These are phyloP conservation scores for Notocelia uddmanniana DNA, from an alignment of 2,888 invertebrate species.

Conservation along the genomic window DNA sequence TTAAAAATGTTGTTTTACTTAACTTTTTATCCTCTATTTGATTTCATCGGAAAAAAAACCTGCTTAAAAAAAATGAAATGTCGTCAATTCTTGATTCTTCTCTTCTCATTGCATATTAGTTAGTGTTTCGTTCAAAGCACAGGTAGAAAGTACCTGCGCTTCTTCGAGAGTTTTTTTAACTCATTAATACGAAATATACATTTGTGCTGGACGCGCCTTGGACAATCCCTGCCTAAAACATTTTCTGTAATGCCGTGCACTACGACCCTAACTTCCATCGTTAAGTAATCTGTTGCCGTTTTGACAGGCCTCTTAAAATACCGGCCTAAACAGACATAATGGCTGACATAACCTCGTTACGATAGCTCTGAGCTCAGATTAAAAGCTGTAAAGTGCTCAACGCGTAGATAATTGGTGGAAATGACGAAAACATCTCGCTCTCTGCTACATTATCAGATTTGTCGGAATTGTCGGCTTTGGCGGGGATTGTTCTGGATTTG, in stretches of 20 bases:
- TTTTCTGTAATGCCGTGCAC: not conserved
- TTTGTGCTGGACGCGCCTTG: too few relatives aligned
- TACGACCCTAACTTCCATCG: conserved; percentile 14
- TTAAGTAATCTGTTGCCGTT: conserved; percentile 39
- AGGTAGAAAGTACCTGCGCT: too few relatives aligned
- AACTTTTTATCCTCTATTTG: too few relatives aligned
- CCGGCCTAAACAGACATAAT: conserved; percentile 65
- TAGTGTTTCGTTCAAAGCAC: too few relatives aligned
- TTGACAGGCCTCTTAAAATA: conserved; percentile 50
- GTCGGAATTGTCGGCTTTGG: conserved; percentile 22
- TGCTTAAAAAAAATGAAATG: too few relatives aligned
- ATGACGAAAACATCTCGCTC: conserved; percentile 23
- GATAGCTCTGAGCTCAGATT: conserved; percentile 28
- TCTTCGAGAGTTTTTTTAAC: too few relatives aligned
- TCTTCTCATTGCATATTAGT: too few relatives aligned
- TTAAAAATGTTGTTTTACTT: too few relatives aligned
- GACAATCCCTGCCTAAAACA: too few relatives aligned
- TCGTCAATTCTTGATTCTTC: too few relatives aligned
- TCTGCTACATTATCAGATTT: conserved; percentile 27
- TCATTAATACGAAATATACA: too few relatives aligned
- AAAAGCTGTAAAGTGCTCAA: conserved; percentile 31
- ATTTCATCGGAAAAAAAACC: too few relatives aligned
- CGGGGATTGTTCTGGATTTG: conserved; percentile 22
- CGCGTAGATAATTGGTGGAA: conserved; percentile 28
- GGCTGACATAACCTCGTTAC: conserved; percentile 52